Evolutionary conservation across 2,113 vertebrate genomes (phyloP).

Genomic region (Natator depressus): DNA sequence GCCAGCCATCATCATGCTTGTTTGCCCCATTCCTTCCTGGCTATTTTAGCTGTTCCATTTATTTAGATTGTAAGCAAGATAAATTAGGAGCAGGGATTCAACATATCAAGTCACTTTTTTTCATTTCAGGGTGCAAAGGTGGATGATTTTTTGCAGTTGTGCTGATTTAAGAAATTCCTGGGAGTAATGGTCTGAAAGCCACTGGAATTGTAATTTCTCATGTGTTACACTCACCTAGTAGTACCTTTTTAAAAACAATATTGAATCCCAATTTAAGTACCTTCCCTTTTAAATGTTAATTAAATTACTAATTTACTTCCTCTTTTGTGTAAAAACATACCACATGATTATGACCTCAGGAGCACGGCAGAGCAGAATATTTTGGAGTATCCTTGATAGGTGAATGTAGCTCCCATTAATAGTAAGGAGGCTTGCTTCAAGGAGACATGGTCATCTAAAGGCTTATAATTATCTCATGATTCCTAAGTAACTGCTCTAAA

Average conservation of each 20-base stretch:
- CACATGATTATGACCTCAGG: not conserved
- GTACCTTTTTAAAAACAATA: not conserved
- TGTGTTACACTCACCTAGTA: not conserved
- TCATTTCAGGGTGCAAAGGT: slow-evolving; percentile 1
- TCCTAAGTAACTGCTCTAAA: not conserved
- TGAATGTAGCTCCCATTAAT: not conserved
- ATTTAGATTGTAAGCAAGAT: slow-evolving; percentile 34
- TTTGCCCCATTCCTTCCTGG: not conserved
- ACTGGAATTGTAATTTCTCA: not conserved
- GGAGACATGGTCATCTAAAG: not conserved
- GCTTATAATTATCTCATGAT: not conserved
- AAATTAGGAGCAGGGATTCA: slow-evolving; percentile 30
- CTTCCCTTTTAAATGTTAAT: not conserved
- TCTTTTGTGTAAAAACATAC: not conserved
- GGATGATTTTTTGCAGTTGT: not conserved
- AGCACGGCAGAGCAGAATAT: not conserved
- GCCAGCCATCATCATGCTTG: not conserved
- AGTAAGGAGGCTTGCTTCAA: slow-evolving; percentile 25
- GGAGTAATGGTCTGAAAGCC: not conserved
- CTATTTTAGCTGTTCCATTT: slow-evolving; percentile 20
- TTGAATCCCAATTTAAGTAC: not conserved
- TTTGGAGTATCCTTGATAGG: not conserved
- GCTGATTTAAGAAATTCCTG: not conserved
- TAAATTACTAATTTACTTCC: not conserved
- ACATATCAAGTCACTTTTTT: slow-evolving; percentile 14